Evolutionary conservation across 2,797 vertebrate genomes (phyloP).

Genomic region (Lepus oiostolus): DNA sequence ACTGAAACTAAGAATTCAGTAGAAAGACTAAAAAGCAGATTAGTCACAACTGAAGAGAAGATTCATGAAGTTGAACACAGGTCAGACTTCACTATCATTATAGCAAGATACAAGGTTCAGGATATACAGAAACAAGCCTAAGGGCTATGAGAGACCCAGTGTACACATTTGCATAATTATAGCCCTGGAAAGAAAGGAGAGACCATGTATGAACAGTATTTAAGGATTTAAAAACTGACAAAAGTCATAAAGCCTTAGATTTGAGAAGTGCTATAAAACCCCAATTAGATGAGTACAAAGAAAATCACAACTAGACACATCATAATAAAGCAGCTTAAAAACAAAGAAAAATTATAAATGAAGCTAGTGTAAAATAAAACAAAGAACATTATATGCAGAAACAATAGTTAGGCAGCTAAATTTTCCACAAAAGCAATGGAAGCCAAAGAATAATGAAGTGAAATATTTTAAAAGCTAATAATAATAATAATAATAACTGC

Average conservation of each 20-base stretch:
- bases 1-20: conserved; percentile 15
- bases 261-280: background rate
- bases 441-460: background rate
- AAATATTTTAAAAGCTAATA: background rate
- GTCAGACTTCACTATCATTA: background rate
- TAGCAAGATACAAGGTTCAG: conserved; percentile 32
- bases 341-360: conserved; percentile 11
- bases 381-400: background rate
- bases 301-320: background rate
- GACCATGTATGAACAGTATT: background rate
- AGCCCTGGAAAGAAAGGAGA: background rate
- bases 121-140: conserved; percentile 12
- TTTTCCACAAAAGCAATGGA: background rate
- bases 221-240: conserved; percentile 23
- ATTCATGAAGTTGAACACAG: conserved; percentile 33
- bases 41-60: conserved; percentile 37
- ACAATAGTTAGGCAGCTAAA: background rate
- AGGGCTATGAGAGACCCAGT: background rate
- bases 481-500: too few relatives aligned
- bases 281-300: background rate
- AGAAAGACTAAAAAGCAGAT: conserved; percentile 42
- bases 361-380: background rate
- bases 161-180: background rate
- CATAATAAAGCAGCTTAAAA: background rate
- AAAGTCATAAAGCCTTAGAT: conserved; percentile 9